Evolutionary conservation across 1,140 invertebrate species (phyloP), one percentile per base, ranked within the genome.

Genomic region (Drosophila erecta): DNA sequence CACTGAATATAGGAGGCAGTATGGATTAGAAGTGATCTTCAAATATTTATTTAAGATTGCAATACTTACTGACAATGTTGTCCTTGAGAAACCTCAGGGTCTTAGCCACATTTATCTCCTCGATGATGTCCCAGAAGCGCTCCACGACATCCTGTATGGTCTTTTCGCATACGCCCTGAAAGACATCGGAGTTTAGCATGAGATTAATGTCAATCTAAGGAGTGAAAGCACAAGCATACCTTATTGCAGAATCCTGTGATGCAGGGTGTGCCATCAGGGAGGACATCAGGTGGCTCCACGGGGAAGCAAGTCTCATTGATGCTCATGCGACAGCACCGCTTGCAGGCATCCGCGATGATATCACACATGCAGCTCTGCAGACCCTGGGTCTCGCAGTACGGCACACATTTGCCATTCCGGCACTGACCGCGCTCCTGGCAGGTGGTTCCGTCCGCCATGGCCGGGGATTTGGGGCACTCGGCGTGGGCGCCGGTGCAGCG

Each of bases 191-290:
- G 2, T n/a, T 8, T 15, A 15, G 10, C 7, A 43, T 50, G 38
- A 37, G 7, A 49, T 24, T 8, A 3, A 38, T 15, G 33, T 1
- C 0, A 12, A n/a, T 2, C 0, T 4, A 22, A 6, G 14, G 7
- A 30, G 0, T 5, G 0, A 10, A 30, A 8, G 5, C 15, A 41
- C 3, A 10, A 2, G 5, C 37, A 10, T 93, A 97, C 97, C 93
- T 97, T 96, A 92, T 98, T 98, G 92, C 98, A 99, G 92, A 98
- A 98, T 41, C 98, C 98, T 94, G 98, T 97, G 87, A 98, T 97
- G 91, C 98, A 99, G 2, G 98, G 98, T 3, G 97, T 98, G 1
- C 98, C 98, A 93, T 99, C 97, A 0, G 97, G 96, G 51, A 99
- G 93, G 67, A 97, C 96, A 92, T 98, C 96, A 57, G 95, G 95